Evolutionary conservation across 2,113 vertebrate species (phyloP).

Genomic region (Aleadryas rufinucha): DNA sequence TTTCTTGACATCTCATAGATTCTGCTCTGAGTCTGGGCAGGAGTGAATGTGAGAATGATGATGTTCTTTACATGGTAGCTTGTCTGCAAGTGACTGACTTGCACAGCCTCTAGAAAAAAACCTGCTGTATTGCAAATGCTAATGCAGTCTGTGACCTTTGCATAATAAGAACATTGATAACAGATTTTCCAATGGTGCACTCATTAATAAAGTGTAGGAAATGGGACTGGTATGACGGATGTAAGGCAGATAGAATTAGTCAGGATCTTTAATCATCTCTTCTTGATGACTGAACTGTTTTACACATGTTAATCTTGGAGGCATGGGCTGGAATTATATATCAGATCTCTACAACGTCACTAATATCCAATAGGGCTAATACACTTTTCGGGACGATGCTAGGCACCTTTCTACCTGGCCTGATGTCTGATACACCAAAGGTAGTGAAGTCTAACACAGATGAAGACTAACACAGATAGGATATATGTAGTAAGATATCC

Average conservation of each 20-base stretch:
- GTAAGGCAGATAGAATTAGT: background rate
- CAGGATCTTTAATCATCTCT: background rate
- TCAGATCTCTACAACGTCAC: background rate
- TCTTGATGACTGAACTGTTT: background rate
- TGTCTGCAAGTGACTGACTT: background rate
- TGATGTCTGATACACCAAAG: background rate
- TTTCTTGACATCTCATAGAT: background rate
- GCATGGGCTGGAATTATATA: background rate
- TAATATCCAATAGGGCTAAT: background rate
- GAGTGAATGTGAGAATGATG: background rate
- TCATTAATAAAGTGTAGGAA: slow-evolving; percentile 9
- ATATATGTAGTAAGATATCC: background rate
- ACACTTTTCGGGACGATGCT: background rate
- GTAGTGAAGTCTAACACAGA: background rate
- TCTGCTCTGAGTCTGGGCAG: background rate
- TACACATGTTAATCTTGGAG: background rate
- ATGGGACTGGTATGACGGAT: background rate
- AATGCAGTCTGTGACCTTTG: slow-evolving; percentile 62
- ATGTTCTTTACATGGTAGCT: background rate
- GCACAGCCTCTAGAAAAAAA: background rate
- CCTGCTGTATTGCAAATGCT: slow-evolving; percentile 9
- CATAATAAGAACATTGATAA: slow-evolving; percentile 10
- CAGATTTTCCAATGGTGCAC: background rate
- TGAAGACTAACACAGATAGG: background rate
- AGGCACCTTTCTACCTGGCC: background rate